A percentile compares a stretch with the other conserved stretches of the same genome.
phyloP scores from a whole-genome alignment of 2,797 vertebrate species.

The Cuculus canorus region DNA sequence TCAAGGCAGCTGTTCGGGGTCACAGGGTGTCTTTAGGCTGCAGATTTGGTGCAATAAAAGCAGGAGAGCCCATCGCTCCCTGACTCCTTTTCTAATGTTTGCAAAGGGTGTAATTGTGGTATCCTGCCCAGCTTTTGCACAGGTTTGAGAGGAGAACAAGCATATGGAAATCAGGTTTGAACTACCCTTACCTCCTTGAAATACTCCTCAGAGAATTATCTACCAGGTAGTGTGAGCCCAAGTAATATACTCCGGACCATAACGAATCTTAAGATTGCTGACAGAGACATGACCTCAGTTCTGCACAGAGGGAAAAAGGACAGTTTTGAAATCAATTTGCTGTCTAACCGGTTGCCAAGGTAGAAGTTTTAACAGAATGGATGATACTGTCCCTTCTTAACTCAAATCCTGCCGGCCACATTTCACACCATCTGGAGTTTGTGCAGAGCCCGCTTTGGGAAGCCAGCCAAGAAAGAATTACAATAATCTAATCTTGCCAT shows the following conservation, averaged over 20 bases:
- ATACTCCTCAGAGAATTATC: conserved; percentile 18
- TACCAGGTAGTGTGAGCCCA: not conserved
- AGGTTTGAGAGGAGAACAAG: not conserved
- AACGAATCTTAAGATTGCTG: not conserved
- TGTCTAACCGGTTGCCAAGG: conserved; percentile 41
- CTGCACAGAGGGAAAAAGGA: not conserved
- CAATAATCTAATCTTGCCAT: conserved; percentile 56
- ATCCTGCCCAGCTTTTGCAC: not conserved
- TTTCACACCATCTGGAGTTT: conserved; percentile 69
- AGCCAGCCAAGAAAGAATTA: conserved; percentile 46
- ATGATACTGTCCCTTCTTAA: conserved; percentile 44
- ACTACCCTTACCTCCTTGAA: not conserved
- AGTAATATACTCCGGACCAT: not conserved
- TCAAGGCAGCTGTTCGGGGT: not conserved
- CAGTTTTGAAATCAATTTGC: conserved; percentile 15
- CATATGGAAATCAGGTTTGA: conserved; percentile 12
- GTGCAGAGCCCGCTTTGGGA: conserved; percentile 46
- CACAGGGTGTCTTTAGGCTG: not conserved
- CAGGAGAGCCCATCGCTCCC: not conserved
- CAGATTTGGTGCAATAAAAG: not conserved
- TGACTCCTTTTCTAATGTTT: not conserved
- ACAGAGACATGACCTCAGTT: not conserved
- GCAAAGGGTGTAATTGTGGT: not conserved
- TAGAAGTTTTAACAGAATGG: conserved; percentile 27
- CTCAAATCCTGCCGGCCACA: conserved; percentile 17